Percentiles rank a stretch among this genome's conserved stretches.
These are phyloP conservation scores for Falco berigora DNA, from an alignment of 2,797 vertebrate species.

Conservation along the genomic window DNA sequence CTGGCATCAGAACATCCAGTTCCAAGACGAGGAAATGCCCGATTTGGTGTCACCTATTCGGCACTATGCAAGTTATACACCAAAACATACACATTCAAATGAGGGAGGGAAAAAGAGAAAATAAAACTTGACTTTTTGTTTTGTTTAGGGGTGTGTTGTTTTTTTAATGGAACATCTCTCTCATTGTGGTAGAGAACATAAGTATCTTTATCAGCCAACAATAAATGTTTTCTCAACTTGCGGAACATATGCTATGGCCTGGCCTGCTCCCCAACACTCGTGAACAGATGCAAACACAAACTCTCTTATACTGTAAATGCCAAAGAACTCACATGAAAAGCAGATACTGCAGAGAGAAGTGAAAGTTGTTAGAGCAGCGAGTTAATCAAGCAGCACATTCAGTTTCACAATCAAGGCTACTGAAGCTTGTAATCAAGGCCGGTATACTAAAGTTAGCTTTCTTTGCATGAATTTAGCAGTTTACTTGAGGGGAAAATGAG, in stretches of 20 bases:
- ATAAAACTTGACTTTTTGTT: not conserved
- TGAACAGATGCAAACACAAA: not conserved
- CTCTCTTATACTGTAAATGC: not conserved
- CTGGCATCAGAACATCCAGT: not conserved
- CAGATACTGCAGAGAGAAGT: not conserved
- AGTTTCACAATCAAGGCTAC: slow-evolving; percentile 3
- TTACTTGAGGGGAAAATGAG: slow-evolving; percentile 25
- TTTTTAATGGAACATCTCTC: not conserved
- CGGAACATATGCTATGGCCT: not conserved
- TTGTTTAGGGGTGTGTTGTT: not conserved
- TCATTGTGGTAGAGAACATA: not conserved
- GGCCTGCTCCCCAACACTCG: not conserved
- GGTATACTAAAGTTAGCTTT: slow-evolving; percentile 10
- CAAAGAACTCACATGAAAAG: not conserved
- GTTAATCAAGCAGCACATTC: slow-evolving; percentile 34
- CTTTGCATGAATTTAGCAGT: not conserved
- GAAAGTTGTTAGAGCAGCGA: slow-evolving; percentile 4
- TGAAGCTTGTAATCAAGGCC: not conserved
- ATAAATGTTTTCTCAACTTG: not conserved
- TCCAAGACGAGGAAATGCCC: not conserved
- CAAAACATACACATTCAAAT: not conserved
- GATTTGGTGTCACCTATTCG: not conserved
- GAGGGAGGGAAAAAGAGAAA: not conserved
- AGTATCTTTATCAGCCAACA: not conserved
- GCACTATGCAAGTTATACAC: not conserved